Percentiles rank a stretch among this genome's conserved stretches.
These are phyloP conservation scores for Carposina sasakii DNA, from an alignment of 1,140 invertebrate species.

Conservation along the genomic window DNA sequence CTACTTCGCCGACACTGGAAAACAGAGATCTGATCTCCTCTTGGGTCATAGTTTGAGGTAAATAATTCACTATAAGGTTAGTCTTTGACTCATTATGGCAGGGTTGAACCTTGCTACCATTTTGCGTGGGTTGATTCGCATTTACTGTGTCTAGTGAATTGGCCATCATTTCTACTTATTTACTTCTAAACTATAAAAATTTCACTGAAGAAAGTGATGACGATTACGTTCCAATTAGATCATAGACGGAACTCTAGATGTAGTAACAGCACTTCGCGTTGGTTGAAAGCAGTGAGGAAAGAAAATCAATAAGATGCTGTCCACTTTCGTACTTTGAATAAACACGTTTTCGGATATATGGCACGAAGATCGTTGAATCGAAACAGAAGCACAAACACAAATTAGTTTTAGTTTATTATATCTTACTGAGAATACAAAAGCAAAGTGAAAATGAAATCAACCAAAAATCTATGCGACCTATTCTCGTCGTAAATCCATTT, in stretches of 20 bases:
- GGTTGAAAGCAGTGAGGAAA: slow-evolving; percentile 68
- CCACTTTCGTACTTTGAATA: slow-evolving; percentile 66
- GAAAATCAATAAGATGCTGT: slow-evolving; percentile 73
- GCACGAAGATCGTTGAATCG: slow-evolving; percentile 52
- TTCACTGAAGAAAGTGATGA: no score
- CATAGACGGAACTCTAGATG: slow-evolving; percentile 46
- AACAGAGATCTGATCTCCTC: slow-evolving; percentile 91
- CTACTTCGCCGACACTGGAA: slow-evolving; percentile 89
- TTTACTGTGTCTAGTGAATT: slow-evolving; percentile 69
- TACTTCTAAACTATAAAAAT: slow-evolving; percentile 47
- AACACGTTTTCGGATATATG: slow-evolving; percentile 52
- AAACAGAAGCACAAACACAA: slow-evolving; percentile 60
- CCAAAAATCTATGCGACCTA: slow-evolving; percentile 72
- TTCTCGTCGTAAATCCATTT: slow-evolving; percentile 72
- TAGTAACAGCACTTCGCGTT: slow-evolving; percentile 62
- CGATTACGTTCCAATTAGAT: slow-evolving; percentile 42
- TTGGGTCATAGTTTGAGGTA: slow-evolving; percentile 94
- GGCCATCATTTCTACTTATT: slow-evolving; percentile 66
- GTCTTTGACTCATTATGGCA: slow-evolving; percentile 77
- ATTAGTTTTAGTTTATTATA: slow-evolving; percentile 66
- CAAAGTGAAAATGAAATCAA: slow-evolving; percentile 71
- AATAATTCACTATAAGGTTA: slow-evolving; percentile 93
- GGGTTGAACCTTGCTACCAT: slow-evolving; percentile 75
- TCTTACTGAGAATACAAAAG: slow-evolving; percentile 64
- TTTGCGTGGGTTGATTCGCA: slow-evolving; percentile 71